A percentile compares a stretch with the other conserved stretches of the same genome.
Evolutionary conservation across 2,113 vertebrate genomes (phyloP).

Genomic region (Seriola aureovittata): DNA sequence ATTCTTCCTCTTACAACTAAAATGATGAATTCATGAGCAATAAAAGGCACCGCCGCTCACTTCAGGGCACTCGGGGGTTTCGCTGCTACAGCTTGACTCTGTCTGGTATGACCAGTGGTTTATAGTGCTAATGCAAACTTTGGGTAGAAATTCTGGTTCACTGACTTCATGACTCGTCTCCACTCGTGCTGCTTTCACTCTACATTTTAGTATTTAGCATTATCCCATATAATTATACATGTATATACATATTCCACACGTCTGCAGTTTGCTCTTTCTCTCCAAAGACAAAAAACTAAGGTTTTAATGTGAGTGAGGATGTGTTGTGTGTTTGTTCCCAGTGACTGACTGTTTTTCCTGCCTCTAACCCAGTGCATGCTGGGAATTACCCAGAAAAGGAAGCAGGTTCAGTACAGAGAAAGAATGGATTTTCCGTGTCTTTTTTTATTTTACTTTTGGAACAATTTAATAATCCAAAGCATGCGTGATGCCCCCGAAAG

Average conservation of each 20-base stretch:
- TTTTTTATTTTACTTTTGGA: conserved; percentile 24
- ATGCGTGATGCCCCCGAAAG: conserved; percentile 6
- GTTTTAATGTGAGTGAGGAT: background rate
- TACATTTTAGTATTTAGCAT: background rate
- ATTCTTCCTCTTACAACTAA: background rate
- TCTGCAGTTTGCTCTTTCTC: background rate
- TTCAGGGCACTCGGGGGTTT: background rate
- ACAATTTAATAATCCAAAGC: conserved; percentile 44
- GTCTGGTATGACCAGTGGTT: background rate
- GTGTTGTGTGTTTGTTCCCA: background rate
- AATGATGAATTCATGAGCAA: background rate
- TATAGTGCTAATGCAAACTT: background rate
- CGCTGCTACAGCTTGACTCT: background rate
- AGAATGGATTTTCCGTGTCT: conserved; percentile 13
- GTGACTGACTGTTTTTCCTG: background rate
- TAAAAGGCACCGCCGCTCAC: background rate
- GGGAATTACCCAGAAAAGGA: background rate
- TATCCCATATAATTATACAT: background rate
- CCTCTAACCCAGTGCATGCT: background rate
- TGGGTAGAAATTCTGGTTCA: background rate
- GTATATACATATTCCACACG: background rate
- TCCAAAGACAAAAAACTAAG: background rate
- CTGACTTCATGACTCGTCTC: background rate
- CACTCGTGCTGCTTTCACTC: background rate
- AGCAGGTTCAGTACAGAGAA: background rate